phyloP scores from a whole-genome alignment of 2,113 vertebrate species.

The Apodemus speciosus region DNA sequence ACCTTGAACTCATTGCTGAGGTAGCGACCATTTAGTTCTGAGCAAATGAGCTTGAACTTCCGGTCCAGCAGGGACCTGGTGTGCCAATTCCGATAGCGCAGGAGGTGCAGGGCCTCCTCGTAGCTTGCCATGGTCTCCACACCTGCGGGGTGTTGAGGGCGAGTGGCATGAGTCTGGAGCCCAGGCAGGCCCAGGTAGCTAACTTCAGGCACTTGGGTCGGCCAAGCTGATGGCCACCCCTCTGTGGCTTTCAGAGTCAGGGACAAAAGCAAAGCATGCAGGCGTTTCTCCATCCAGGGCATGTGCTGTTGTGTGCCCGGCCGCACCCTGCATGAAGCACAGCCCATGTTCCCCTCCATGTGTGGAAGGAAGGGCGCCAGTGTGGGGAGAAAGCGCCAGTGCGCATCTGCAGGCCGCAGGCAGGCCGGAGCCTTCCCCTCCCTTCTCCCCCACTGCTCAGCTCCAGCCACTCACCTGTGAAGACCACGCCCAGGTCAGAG shows the following conservation, averaged over 20 bases:
- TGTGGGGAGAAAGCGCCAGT: not conserved
- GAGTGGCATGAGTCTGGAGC: not conserved
- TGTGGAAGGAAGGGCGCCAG: not conserved
- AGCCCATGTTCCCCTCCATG: rapidly evolving
- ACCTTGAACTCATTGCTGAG: constrained; percentile 98
- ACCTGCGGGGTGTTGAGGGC: constrained; percentile 81
- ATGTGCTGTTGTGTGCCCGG: rapidly evolving
- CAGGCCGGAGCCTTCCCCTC: not conserved
- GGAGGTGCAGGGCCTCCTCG: constrained; percentile 93
- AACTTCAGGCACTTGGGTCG: rapidly evolving
- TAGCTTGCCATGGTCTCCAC: constrained; percentile 97
- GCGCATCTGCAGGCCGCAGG: not conserved
- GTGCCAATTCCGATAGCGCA: constrained; percentile 96
- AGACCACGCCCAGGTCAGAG: constrained; percentile 91
- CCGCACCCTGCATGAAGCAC: rapidly evolving
- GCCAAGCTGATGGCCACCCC: rapidly evolving
- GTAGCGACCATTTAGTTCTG: constrained; percentile 97
- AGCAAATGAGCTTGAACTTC: constrained; percentile 96
- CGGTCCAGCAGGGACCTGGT: constrained; percentile 93
- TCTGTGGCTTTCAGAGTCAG: not conserved
- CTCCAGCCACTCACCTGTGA: constrained; percentile 88
- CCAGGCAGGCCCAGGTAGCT: not conserved
- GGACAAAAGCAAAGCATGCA: rapidly evolving
- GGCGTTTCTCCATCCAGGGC: not conserved
- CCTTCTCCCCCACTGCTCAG: rapidly evolving